Conservation (phyloP, 1,140 invertebrate genomes). For the Sinonovacula constricta region DNA sequence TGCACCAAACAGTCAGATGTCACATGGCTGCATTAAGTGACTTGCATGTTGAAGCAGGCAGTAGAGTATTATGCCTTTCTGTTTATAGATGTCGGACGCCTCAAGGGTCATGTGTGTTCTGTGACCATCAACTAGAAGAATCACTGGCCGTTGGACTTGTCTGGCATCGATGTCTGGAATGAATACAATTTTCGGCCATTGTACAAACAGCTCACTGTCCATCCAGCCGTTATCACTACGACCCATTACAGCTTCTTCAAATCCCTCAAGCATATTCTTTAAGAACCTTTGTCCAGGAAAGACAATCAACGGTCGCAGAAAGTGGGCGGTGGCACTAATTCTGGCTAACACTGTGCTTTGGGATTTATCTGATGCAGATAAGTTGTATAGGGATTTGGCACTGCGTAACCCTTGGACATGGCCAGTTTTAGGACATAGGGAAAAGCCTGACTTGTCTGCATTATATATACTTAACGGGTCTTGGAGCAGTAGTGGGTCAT, state of each 20-base stretch:
- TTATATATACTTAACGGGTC: slow-evolving; percentile 13
- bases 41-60: slow-evolving; percentile 26
- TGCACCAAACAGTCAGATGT: neutral
- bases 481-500: neutral
- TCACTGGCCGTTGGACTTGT: slow-evolving; percentile 12
- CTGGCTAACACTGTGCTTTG: slow-evolving; percentile 9
- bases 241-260: slow-evolving; percentile 30
- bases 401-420: slow-evolving; percentile 13
- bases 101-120: slow-evolving; percentile 24
- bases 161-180: slow-evolving; percentile 16
- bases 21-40: slow-evolving; percentile 34
- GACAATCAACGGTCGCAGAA: slow-evolving; percentile 7
- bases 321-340: slow-evolving; percentile 17
- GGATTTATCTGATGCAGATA: slow-evolving; percentile 28
- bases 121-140: slow-evolving; percentile 45
- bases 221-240: neutral
- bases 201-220: slow-evolving; percentile 4
- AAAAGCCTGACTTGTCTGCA: slow-evolving; percentile 9
- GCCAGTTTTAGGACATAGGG: neutral
- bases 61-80: slow-evolving; percentile 40
- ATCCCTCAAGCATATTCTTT: slow-evolving; percentile 15
- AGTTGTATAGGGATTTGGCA: slow-evolving; percentile 18
- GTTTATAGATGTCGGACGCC: slow-evolving; percentile 18
- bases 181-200: slow-evolving; percentile 18
- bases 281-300: slow-evolving; percentile 14